phyloP scores from a whole-genome alignment of 1,140 invertebrate species.

The Eriosoma lanigerum region DNA sequence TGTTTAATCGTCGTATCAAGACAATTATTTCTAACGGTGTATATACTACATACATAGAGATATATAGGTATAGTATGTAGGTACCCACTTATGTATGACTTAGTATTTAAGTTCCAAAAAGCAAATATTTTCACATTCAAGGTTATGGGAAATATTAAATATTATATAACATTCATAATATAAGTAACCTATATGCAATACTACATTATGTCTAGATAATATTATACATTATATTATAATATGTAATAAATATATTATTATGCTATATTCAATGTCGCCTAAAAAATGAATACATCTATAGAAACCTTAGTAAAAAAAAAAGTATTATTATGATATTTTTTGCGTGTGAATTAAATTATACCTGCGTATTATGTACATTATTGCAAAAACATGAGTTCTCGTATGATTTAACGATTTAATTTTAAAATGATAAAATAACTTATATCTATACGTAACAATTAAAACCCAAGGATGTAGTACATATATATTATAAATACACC shows the following conservation, averaged over 20 bases:
- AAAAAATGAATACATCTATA: background rate
- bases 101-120: background rate
- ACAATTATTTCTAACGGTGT: too few relatives aligned
- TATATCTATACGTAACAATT: background rate
- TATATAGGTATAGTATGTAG: too few relatives aligned
- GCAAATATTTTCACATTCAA: background rate
- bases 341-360: background rate
- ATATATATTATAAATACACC: background rate
- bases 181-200: background rate
- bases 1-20: too few relatives aligned
- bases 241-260: too few relatives aligned
- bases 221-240: too few relatives aligned
- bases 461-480: background rate
- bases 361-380: background rate
- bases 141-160: slow-evolving; percentile 15
- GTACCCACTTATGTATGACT: too few relatives aligned
- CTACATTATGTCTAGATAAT: too few relatives aligned
- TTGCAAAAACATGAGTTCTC: background rate
- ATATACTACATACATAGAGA: too few relatives aligned
- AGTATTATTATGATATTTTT: background rate
- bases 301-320: background rate
- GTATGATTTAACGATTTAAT: background rate
- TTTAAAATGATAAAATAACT: background rate
- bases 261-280: background rate
- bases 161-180: background rate